Base-by-base conservation (phyloP, 2,797 vertebrate genomes). In the Scolopax bukidnonensis region DNA sequence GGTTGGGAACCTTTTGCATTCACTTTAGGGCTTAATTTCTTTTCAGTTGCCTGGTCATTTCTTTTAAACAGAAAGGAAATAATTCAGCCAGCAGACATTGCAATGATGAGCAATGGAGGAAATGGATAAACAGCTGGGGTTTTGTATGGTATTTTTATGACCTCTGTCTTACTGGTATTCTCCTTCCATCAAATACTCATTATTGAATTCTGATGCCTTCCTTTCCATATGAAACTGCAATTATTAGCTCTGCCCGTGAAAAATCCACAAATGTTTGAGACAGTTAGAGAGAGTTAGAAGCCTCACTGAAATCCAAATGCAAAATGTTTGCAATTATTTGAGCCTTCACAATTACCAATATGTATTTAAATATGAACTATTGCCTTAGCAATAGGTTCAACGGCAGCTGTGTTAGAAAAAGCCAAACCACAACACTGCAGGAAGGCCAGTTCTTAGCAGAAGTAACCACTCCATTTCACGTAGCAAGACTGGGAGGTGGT, bases 111-210 rank as follows among this genome's bases (percentile, higher is more conserved):
- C 84, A 28, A 25, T 30, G 69, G 74, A 93, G 95, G 87, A 89
- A 95, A 85, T n/a, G 84, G 89, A 78, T 71, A 27, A 84, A 36
- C 86, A 94, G 89, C 92, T 95, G 92, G 90, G 75, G 23, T 76
- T 60, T 67, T 30, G 71, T 43, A 85, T 36, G 89, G 89, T 40
- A n/a, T 90, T 96, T 96, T 94, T 90, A 91, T 76, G 85, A 89
- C 61, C 57, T 93, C 51, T 84, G 60, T 70, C 78, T 90, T 38
- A 18, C 60, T 86, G 82, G 63, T 92, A 84, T 96, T 88, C 83
- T 89, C 73, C 70, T 84, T 15, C 92, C 76, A 84, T 88, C 89
- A 79, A 75, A 86, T 50, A 24, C 64, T 93, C 21, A 0, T 83
- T 87, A 59, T 61, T 84, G 79, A 67, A 69, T 45, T 14, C 43